Percentiles rank a stretch among this genome's conserved stretches.
phyloP scores from a whole-genome alignment of 2,888 invertebrate species.

The Meiosimyza decipiens region DNA sequence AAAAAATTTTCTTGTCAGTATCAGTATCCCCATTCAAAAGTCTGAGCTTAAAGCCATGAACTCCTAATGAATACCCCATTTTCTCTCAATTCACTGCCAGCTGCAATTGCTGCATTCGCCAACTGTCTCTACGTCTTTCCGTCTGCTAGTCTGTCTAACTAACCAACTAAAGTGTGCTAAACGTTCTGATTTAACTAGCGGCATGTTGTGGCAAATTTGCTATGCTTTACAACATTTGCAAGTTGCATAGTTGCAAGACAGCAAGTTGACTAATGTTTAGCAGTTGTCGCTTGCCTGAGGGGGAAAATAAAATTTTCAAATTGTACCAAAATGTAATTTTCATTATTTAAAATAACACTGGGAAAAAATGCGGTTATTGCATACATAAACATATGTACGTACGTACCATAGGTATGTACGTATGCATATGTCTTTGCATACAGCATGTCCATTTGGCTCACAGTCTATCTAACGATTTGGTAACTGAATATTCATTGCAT shows the following conservation, averaged over 20 bases:
- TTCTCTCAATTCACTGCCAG: background rate
- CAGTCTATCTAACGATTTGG: background rate
- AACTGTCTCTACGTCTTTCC: background rate
- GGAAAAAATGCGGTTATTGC: constrained; percentile 9
- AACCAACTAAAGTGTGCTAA: constrained; percentile 30
- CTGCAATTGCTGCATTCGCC: constrained; percentile 10
- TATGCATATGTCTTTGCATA: background rate
- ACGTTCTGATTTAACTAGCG: constrained; percentile 33
- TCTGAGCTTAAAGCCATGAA: background rate
- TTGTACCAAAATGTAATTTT: constrained; percentile 23
- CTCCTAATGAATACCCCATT: background rate
- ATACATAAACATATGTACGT: background rate
- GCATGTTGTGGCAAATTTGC: constrained; percentile 9
- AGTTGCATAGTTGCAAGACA: constrained; percentile 9
- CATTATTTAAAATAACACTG: constrained; percentile 27
- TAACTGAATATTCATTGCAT: constrained; percentile 51
- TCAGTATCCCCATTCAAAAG: too few species aligned
- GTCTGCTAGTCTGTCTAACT: constrained; percentile 5
- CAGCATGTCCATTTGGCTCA: background rate
- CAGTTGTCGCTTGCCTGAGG: constrained; percentile 3
- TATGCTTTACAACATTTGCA: constrained; percentile 10
- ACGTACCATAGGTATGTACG: background rate
- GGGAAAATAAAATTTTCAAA: constrained; percentile 16
- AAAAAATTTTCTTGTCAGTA: too few species aligned
- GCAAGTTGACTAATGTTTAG: background rate